Base-by-base conservation (phyloP, 2,888 invertebrate genomes). In the Apodemia mormo region DNA sequence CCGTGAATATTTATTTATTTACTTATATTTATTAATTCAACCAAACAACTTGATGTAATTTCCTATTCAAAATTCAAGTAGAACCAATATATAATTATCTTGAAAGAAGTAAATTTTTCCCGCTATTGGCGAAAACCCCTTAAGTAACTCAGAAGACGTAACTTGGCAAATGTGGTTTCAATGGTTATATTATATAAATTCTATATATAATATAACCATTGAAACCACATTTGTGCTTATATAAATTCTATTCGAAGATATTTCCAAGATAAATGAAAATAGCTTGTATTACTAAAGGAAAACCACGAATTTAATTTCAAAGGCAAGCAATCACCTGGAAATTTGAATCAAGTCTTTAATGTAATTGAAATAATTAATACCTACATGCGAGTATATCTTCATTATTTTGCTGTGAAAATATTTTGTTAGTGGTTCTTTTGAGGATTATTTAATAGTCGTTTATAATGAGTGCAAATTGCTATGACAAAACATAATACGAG, bases 91-190 rank as follows among this genome's bases (percentile, higher is more conserved):
- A 40, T 7, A 40, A 8, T 40, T 40, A 40, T 40, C 22, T 14
- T n/a, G 8, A 54, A n/a, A 54, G 54, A 29, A 56, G 29, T n/a
- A 29, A 56, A 56, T 9, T 9, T 29, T 58, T 29, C 30, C 30
- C 9, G 58, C 10, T 30, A 58, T 29, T 30, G 12, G 30, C 9
- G 58, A 58, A 30, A 29, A 58, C 2, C 22, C 30, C 30, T 58
- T 58, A 58, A 58, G 8, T 29, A 58, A 3, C 58, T 49, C 14
- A 49, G 14, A 30, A 30, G 10, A 58, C 58, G 5, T 58, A 29
- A 30, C 61, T 61, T 61, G 61, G 33, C 61, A 61, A 61, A 30
- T 61, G 61, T 33, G 61, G 61, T 61, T 10, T 33, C 29, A 61
- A 12, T 30, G 33, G 2, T 30, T 49, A 49, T n/a, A n/a, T n/a